Base-by-base conservation (phyloP, 1,140 invertebrate genomes). In the Ditylenchus dipsaci region DNA sequence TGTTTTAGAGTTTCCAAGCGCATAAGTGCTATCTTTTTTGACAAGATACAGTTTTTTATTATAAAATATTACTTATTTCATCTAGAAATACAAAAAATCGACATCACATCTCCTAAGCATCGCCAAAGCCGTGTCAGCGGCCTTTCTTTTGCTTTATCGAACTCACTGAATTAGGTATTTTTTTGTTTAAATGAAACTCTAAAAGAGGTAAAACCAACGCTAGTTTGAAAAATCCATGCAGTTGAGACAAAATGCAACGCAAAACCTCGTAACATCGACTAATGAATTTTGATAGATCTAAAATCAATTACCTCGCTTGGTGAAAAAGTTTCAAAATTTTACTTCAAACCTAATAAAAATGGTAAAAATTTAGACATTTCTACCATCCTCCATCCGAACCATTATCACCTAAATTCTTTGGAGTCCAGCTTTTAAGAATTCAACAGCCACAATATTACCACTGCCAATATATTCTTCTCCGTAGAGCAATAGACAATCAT, bases 191-290 rank as follows among this genome's bases (percentile, higher is more conserved):
- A 11, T 63, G 15, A 63, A 63, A 63, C 9, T 11, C 33, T 63
- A 11, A 19, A 56, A 65, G 63, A n/a, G 1, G 8, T 65, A 65
- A 65, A 26, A 43, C 33, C 83, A 73, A 67, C 59, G 56, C 27
- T 15, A 61, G 38, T 30, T 81, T 83, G 74, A 88, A 87, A 23
- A 89, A 82, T 26, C 86, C 85, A 81, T 88, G 87, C 58, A 90
- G 82, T 84, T 91, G 90, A 53, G 86, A 86, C 57, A 90, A 84
- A 3, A 89, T 82, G 80, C 89, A 88, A 43, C 83, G 85, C 5
- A 88, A 84, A 13, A 90, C 88, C 76, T 89, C 86, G 82, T 89
- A 86, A 74, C 88, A 88, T 63, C 89, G 85, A 63, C 84, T 86
- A 21, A 89, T 84, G 87, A 89, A 90, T 74, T 86, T 86, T 65